phyloP scores from a whole-genome alignment of 2,888 invertebrate genomes.

The Campoletis raptor region DNA sequence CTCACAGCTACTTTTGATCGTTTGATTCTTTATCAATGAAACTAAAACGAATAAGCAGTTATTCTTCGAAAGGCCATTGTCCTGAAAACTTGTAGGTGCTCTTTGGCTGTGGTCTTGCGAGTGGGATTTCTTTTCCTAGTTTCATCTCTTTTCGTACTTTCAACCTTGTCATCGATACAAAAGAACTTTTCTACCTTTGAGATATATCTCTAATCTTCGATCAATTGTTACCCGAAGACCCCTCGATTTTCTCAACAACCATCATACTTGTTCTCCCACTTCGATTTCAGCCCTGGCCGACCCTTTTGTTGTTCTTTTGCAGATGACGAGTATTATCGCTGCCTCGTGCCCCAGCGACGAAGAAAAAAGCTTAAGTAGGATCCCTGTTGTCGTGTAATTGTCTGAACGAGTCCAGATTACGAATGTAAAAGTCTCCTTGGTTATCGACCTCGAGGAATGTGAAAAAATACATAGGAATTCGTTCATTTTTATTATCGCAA shows the following conservation, averaged over 20 bases:
- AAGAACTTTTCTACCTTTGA: constrained; percentile 48
- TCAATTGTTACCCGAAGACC: constrained; percentile 59
- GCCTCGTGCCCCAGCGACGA: neutral
- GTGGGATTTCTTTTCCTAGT: constrained; percentile 6
- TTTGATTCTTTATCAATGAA: constrained; percentile 15
- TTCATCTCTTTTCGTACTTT: constrained; percentile 15
- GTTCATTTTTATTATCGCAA: neutral
- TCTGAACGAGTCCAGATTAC: constrained; percentile 1
- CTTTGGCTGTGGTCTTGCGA: constrained; percentile 21
- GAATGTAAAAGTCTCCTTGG: neutral
- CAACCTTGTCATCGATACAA: constrained; percentile 39
- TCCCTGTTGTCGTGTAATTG: neutral
- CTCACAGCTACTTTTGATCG: constrained; percentile 21
- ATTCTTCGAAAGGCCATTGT: constrained; percentile 43
- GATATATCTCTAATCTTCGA: constrained; percentile 61
- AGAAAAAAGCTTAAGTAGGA: neutral
- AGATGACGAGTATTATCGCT: constrained; percentile 25
- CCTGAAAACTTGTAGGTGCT: constrained; percentile 14
- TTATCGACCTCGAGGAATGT: neutral
- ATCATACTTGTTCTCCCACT: constrained; percentile 24
- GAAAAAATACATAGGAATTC: neutral
- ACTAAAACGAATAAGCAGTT: constrained; percentile 19
- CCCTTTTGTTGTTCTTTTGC: constrained; percentile 35
- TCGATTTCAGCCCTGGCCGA: constrained; percentile 4
- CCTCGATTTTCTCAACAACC: constrained; percentile 45